Percentiles rank a stretch among this genome's conserved stretches.
Evolutionary conservation across 2,797 vertebrate genomes (phyloP).

Genomic region (Syndactyla subalaris): DNA sequence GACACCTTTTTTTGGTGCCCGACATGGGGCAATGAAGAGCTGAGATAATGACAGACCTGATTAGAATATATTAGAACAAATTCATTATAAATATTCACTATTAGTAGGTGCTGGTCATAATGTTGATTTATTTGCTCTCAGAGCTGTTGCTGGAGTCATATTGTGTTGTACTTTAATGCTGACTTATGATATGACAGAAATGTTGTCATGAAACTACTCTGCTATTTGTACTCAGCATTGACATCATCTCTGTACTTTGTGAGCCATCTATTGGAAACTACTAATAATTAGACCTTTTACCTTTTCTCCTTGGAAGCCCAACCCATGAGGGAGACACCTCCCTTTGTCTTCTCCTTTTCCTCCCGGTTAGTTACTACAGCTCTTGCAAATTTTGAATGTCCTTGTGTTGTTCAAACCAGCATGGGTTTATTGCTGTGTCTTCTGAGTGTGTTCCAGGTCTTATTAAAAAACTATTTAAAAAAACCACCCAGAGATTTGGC

Average conservation of each 20-base stretch:
- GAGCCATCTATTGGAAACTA: not conserved
- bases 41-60: not conserved
- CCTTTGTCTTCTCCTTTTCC: not conserved
- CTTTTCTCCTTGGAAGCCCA: not conserved
- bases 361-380: not conserved
- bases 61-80: not conserved
- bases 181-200: not conserved
- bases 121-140: not conserved
- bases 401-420: not conserved
- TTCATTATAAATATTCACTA: not conserved
- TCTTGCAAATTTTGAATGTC: not conserved
- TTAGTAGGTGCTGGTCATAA: not conserved
- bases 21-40: not conserved
- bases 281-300: not conserved
- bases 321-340: not conserved
- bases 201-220: not conserved
- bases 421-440: rapidly evolving
- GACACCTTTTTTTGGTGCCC: not conserved
- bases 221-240: not conserved
- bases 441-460: not conserved
- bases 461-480: not conserved
- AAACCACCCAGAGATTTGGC: not conserved
- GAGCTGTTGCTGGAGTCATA: not conserved
- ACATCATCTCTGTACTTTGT: not conserved
- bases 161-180: not conserved